A percentile compares a stretch with the other conserved stretches of the same genome.
These are phyloP conservation scores for Salarias fasciatus DNA, from an alignment of 2,797 vertebrate genomes.

Conservation along the genomic window DNA sequence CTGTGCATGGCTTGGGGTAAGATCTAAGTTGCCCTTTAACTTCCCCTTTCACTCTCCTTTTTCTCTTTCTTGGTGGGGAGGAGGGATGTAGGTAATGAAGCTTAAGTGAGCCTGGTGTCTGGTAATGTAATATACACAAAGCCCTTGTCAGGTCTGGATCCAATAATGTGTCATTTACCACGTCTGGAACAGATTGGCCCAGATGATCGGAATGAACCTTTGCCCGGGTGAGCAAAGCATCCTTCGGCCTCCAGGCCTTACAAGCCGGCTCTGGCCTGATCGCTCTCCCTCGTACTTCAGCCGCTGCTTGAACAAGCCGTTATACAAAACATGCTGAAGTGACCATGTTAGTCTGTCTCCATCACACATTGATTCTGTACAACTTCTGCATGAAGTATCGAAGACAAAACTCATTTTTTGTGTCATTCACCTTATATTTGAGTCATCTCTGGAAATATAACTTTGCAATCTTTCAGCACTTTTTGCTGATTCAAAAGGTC, in stretches of 20 bases:
- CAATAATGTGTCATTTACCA: slow-evolving; percentile 99
- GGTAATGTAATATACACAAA: slow-evolving; percentile 91
- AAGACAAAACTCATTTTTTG: too few species aligned
- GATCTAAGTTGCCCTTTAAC: slow-evolving; percentile 67
- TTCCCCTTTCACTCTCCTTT: slow-evolving; percentile 62
- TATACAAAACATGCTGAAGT: too few species aligned
- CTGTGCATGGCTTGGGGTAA: slow-evolving; percentile 85
- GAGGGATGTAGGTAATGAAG: slow-evolving; percentile 90
- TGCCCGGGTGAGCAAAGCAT: slow-evolving; percentile 95
- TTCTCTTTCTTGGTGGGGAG: slow-evolving; percentile 71
- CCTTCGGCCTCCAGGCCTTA: slow-evolving; percentile 85
- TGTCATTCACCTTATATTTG: too few species aligned
- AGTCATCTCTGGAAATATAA: background rate
- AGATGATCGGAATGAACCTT: slow-evolving; percentile 98
- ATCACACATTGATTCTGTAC: too few species aligned
- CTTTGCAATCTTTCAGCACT: background rate
- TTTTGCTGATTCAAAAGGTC: background rate
- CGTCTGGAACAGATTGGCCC: slow-evolving; percentile 99
- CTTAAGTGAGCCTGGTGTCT: slow-evolving; percentile 94
- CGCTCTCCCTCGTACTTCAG: slow-evolving; percentile 73
- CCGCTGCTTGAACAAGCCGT: too few species aligned
- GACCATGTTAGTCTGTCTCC: too few species aligned
- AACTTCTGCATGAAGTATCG: too few species aligned
- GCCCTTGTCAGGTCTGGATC: slow-evolving; percentile 97
- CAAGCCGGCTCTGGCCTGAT: slow-evolving; percentile 85